phyloP scores from a whole-genome alignment of 2,797 vertebrate species.

The Leptoclinus maculatus region DNA sequence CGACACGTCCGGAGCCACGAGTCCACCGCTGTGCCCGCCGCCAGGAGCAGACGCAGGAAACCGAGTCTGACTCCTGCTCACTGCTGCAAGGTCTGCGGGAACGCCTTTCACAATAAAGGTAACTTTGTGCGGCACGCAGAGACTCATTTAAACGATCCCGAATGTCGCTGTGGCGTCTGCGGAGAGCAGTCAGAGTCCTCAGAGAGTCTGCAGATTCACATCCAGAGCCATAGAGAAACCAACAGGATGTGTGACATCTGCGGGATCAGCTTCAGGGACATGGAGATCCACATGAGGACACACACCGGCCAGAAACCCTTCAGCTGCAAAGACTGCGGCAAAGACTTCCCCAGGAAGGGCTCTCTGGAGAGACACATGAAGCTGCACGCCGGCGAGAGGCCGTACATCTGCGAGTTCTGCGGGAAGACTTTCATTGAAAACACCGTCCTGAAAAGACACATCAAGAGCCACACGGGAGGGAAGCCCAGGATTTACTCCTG shows the following conservation, averaged over 20 bases:
- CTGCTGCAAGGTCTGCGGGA: constrained; percentile 58
- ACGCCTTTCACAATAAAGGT: constrained; percentile 57
- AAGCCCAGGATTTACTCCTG: constrained; percentile 66
- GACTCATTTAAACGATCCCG: constrained; percentile 41
- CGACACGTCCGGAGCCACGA: constrained; percentile 44
- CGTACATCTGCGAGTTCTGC: constrained; percentile 75
- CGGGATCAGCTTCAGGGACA: constrained; percentile 62
- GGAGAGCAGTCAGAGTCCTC: constrained; percentile 39
- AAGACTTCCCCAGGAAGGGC: constrained; percentile 72
- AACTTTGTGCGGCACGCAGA: constrained; percentile 69
- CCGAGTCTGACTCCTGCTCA: constrained; percentile 42
- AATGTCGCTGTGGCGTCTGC: constrained; percentile 56
- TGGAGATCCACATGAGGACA: constrained; percentile 67
- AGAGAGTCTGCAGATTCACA: constrained; percentile 56
- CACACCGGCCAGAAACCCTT: constrained; percentile 64
- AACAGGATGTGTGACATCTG: constrained; percentile 59
- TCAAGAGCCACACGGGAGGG: constrained; percentile 69
- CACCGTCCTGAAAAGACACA: constrained; percentile 69
- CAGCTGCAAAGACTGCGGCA: constrained; percentile 70
- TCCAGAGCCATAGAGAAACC: constrained; percentile 63
- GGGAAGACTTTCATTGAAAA: constrained; percentile 74
- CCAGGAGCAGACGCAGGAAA: constrained; percentile 22
- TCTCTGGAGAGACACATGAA: constrained; percentile 69
- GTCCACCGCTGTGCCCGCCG: fast-evolving
- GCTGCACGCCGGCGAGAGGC: constrained; percentile 65